Conservation (phyloP, 2,113 vertebrate genomes). For the Emydura subglobosa region DNA sequence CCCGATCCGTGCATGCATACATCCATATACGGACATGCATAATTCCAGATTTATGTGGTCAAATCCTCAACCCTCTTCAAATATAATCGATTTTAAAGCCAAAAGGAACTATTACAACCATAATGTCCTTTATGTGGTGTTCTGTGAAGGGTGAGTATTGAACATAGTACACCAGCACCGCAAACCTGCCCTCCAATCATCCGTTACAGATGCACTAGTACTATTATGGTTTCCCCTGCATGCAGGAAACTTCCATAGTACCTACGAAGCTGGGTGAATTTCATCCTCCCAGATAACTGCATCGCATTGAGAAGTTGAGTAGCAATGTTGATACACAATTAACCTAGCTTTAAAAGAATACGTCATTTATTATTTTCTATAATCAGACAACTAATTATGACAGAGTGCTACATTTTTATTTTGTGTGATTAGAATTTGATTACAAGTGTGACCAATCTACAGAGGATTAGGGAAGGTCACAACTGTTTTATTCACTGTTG, state of each 20-base stretch:
- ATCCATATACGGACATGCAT: not conserved
- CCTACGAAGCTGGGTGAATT: not conserved
- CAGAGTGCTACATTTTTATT: not conserved
- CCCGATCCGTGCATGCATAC: not conserved
- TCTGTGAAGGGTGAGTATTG: not conserved
- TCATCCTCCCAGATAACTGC: not conserved
- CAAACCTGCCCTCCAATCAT: not conserved
- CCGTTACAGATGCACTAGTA: not conserved
- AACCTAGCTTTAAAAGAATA: not conserved
- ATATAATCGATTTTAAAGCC: not conserved
- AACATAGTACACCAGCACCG: not conserved
- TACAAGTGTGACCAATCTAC: not conserved
- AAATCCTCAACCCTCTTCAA: not conserved
- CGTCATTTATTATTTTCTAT: not conserved
- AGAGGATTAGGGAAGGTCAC: not conserved
- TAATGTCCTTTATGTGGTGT: not conserved
- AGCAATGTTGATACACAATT: not conserved
- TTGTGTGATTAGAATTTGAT: not conserved
- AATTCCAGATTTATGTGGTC: not conserved
- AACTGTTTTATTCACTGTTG: not conserved
- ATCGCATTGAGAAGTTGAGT: not conserved
- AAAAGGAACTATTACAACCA: not conserved
- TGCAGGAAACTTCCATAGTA: not conserved
- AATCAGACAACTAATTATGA: not conserved
- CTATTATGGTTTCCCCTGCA: not conserved